Evolutionary conservation across 2,113 vertebrate species (phyloP).

Genomic region (Cyprinodon brontotheroides): DNA sequence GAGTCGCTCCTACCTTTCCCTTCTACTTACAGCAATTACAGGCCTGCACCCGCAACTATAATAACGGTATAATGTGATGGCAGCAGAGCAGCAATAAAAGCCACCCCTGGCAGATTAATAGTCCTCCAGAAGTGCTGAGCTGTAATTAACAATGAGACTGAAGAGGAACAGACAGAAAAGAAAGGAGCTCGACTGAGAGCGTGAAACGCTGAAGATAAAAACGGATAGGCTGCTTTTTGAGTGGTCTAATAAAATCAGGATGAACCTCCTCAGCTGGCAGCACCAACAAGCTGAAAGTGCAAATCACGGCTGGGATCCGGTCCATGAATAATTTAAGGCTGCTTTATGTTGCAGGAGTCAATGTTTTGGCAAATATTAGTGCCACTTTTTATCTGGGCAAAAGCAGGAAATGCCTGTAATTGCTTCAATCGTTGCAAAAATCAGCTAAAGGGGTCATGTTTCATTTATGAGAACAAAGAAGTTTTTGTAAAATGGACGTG

Average conservation of each 20-base stretch:
- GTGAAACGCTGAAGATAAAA: slow-evolving; percentile 42
- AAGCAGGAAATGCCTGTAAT: not conserved
- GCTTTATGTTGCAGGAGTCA: not conserved
- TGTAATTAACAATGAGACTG: slow-evolving; percentile 82
- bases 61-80: slow-evolving; percentile 83
- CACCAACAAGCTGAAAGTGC: slow-evolving; percentile 5
- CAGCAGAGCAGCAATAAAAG: slow-evolving; percentile 81
- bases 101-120: slow-evolving; percentile 83
- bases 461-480: not conserved
- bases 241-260: slow-evolving; percentile 42
- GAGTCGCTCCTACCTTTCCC: slow-evolving; percentile 72
- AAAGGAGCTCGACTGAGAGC: slow-evolving; percentile 54
- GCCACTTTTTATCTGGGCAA: not conserved
- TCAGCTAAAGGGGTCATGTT: not conserved
- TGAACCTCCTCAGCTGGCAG: slow-evolving; percentile 7
- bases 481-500: not conserved
- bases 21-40: slow-evolving; percentile 82
- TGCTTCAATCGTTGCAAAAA: not conserved
- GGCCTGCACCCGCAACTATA: slow-evolving; percentile 79
- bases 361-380: not conserved
- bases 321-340: slow-evolving; percentile 14
- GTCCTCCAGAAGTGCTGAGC: slow-evolving; percentile 69
- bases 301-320: slow-evolving; percentile 18
- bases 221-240: slow-evolving; percentile 15
- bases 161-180: slow-evolving; percentile 53